phyloP scores from a whole-genome alignment of 2,113 vertebrate species.

The Poecilia latipinna region DNA sequence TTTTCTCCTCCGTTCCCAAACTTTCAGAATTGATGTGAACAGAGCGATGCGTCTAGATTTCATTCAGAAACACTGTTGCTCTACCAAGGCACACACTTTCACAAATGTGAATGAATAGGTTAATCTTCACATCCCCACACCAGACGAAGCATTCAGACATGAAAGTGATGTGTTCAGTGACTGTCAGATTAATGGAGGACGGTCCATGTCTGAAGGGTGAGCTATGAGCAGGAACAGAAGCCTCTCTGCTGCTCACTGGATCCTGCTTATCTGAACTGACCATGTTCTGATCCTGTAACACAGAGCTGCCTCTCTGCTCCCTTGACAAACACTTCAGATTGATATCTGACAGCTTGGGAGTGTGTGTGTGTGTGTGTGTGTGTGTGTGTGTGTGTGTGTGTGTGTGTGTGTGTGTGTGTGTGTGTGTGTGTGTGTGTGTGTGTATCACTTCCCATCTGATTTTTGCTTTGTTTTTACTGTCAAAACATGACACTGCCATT shows the following conservation, averaged over 20 bases:
- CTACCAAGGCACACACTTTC: too few relatives aligned
- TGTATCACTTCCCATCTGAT: slow-evolving; percentile 41
- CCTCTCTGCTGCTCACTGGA: slow-evolving; percentile 44
- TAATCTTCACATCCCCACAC: too few relatives aligned
- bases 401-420: neutral
- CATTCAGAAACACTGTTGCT: too few relatives aligned
- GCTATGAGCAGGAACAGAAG: slow-evolving; percentile 30
- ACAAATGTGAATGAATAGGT: too few relatives aligned
- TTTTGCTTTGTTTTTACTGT: slow-evolving; percentile 42
- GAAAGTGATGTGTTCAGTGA: neutral
- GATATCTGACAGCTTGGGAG: slow-evolving; percentile 50
- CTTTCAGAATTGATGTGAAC: too few relatives aligned
- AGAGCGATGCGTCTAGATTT: too few relatives aligned
- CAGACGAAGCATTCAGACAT: neutral
- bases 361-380: neutral
- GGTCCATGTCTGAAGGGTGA: neutral
- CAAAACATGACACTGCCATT: slow-evolving; percentile 34
- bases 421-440: neutral
- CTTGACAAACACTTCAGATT: slow-evolving; percentile 70
- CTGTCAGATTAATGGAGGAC: neutral
- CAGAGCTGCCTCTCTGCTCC: slow-evolving; percentile 47
- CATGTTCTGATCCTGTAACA: slow-evolving; percentile 72
- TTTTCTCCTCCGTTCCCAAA: too few relatives aligned
- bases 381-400: neutral
- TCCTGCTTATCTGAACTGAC: slow-evolving; percentile 69